Evolutionary conservation across 2,113 vertebrate genomes (phyloP).

Genomic region (Arvicanthis niloticus): DNA sequence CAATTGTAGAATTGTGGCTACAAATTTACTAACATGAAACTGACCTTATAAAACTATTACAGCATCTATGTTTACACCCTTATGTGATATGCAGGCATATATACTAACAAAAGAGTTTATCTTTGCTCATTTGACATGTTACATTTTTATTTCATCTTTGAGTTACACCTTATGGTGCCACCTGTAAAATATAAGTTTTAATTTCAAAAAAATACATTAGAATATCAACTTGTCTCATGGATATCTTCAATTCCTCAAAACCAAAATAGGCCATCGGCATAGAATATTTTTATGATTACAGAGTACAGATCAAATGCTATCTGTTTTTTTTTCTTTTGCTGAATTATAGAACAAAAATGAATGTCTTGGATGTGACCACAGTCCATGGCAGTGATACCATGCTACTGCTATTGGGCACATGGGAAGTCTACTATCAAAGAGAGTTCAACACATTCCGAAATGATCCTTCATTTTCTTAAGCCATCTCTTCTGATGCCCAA

Average conservation of each 20-base stretch:
- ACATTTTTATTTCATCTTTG: not conserved
- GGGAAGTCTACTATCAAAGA: not conserved
- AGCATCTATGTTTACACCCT: not conserved
- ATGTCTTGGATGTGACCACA: accelerated
- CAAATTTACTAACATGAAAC: not conserved
- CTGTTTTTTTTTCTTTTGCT: not conserved
- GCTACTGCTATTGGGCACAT: not conserved
- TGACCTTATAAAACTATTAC: not conserved
- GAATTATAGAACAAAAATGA: not conserved
- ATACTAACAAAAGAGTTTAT: not conserved
- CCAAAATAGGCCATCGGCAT: not conserved
- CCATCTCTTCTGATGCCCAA: not conserved
- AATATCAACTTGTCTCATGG: not conserved
- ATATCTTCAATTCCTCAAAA: not conserved
- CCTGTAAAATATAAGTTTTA: not conserved
- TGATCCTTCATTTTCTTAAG: not conserved
- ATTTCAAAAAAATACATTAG: not conserved
- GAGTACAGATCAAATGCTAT: not conserved
- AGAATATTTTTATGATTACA: not conserved
- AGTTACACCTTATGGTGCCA: accelerated
- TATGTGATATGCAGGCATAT: not conserved
- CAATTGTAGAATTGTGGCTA: not conserved
- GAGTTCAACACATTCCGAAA: not conserved
- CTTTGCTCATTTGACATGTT: accelerated
- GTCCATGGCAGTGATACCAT: not conserved